Percentiles rank a stretch among this genome's conserved stretches.
phyloP scores from a whole-genome alignment of 2,113 vertebrate species.

The Myrmecobius fasciatus region DNA sequence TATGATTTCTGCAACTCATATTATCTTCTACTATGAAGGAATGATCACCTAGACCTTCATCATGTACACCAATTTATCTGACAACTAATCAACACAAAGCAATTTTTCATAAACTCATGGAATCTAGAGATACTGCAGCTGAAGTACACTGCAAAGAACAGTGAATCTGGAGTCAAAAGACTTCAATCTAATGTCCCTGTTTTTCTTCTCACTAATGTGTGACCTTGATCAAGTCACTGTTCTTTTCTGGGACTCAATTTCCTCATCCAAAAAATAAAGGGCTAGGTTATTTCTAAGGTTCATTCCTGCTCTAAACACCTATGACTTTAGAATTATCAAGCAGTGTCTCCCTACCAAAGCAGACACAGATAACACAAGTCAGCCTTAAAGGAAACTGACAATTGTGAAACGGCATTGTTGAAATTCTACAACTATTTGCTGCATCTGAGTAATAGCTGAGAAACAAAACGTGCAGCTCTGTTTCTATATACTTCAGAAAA shows the following conservation, averaged over 20 bases:
- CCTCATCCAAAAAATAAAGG: not conserved
- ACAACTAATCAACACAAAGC: not conserved
- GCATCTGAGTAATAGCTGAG: not conserved
- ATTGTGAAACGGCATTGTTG: not conserved
- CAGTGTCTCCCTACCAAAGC: not conserved
- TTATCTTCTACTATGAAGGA: not conserved
- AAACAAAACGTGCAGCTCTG: not conserved
- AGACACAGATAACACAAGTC: not conserved
- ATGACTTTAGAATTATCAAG: not conserved
- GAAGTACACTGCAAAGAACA: not conserved
- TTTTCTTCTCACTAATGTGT: not conserved
- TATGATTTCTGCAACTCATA: not conserved
- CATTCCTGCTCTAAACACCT: not conserved
- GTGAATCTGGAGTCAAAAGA: not conserved
- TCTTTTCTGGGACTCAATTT: not conserved
- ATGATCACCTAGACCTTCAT: not conserved
- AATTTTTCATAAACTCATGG: not conserved
- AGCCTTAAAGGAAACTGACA: not conserved
- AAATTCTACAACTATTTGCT: rapidly evolving
- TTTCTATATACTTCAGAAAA: not conserved
- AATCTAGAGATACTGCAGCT: not conserved
- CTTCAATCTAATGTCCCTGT: not conserved
- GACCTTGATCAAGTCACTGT: not conserved
- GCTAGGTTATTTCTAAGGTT: not conserved
- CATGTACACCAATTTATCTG: not conserved